A percentile compares a stretch with the other conserved stretches of the same genome.
Conservation (phyloP, 2,888 invertebrate species). For the Odontocerum albicorne region DNA sequence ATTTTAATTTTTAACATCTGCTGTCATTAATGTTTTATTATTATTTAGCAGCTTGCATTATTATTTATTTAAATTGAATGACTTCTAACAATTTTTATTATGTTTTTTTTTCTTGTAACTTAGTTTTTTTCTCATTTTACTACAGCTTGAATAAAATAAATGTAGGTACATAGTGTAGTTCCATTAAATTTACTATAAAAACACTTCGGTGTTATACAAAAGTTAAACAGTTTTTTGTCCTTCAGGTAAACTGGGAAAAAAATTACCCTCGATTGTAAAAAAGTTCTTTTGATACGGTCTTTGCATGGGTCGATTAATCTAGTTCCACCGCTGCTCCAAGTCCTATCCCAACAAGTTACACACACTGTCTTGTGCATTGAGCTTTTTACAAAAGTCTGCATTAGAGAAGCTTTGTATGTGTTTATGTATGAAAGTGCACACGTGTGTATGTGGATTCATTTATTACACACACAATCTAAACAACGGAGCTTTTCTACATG, state of each 20-base stretch:
- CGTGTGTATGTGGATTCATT: background rate
- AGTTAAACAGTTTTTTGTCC: slow-evolving; percentile 8
- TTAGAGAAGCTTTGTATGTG: slow-evolving; percentile 1
- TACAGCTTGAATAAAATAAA: no score
- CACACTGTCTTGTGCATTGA: background rate
- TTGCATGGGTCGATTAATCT: slow-evolving; percentile 18
- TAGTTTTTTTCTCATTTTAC: no score
- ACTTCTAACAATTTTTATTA: no score
- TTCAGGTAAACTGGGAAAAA: slow-evolving; percentile 15
- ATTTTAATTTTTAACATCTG: no score
- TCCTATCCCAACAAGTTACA: slow-evolving; percentile 29
- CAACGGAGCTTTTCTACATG: background rate
- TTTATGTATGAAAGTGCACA: background rate
- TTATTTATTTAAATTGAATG: no score
- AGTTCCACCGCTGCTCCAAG: slow-evolving; percentile 24
- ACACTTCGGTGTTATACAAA: background rate
- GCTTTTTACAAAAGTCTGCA: background rate
- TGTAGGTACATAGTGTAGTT: no score
- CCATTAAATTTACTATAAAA: no score
- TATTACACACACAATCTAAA: background rate
- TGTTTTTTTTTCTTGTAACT: no score
- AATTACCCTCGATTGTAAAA: background rate
- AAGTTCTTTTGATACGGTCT: slow-evolving; percentile 14
- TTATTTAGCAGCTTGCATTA: no score
- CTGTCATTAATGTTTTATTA: no score